Evolutionary conservation across 2,888 invertebrate genomes (phyloP).

Genomic region (Blastobasis adustella): DNA sequence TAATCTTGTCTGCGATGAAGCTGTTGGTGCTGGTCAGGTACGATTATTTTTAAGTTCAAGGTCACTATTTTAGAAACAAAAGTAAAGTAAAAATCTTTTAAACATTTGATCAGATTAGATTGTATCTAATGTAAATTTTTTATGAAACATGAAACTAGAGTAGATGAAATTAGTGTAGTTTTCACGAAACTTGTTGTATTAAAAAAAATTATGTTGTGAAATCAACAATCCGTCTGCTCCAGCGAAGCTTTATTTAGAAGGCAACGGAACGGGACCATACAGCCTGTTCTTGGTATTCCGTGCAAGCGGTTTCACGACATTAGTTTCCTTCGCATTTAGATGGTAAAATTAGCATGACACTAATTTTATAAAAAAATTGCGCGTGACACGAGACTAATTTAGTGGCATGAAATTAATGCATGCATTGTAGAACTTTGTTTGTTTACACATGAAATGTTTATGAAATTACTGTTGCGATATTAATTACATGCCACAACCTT

Average conservation of each 20-base stretch:
- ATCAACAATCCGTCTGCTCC: too few species aligned
- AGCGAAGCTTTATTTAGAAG: not conserved
- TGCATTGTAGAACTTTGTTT: not conserved
- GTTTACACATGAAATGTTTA: not conserved
- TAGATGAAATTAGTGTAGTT: not conserved
- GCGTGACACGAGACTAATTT: not conserved
- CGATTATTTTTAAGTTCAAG: not conserved
- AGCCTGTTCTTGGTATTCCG: not conserved
- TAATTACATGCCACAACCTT: too few species aligned
- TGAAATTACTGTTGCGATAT: not conserved
- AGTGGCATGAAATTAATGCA: not conserved
- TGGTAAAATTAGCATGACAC: not conserved
- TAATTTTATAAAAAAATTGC: not conserved
- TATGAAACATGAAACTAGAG: not conserved
- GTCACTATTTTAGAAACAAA: too few species aligned
- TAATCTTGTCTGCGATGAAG: too few species aligned
- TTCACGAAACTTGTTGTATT: too few species aligned
- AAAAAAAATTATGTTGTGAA: not conserved
- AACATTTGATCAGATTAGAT: not conserved
- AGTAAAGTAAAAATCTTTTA: too few species aligned
- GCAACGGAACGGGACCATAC: not conserved
- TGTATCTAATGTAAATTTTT: too few species aligned
- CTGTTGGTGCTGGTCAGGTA: slow-evolving; percentile 43
- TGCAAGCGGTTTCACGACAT: not conserved
- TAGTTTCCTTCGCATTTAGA: not conserved